Conservation (phyloP, 2,888 invertebrate species). For the Abrostola tripartita region DNA sequence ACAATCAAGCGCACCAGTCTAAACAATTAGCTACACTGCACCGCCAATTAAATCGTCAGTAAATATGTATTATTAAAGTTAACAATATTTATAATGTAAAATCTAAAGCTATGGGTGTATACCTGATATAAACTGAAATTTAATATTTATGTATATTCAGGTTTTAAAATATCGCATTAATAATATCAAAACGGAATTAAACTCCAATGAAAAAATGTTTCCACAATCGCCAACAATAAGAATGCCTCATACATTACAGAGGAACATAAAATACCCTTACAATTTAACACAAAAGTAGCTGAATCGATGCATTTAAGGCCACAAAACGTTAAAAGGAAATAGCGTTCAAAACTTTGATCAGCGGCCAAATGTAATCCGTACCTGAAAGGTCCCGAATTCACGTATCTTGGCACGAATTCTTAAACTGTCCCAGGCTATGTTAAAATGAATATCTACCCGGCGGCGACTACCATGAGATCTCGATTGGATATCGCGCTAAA, state of each 20-base stretch:
- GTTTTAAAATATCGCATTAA: background rate
- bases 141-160: too few species aligned
- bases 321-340: constrained; percentile 66
- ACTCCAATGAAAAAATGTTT: background rate
- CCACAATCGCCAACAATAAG: background rate
- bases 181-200: background rate
- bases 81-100: too few species aligned
- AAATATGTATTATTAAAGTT: too few species aligned
- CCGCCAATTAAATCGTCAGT: too few species aligned
- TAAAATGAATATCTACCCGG: constrained; percentile 59
- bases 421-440: constrained; percentile 69
- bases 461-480: constrained; percentile 24
- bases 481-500: constrained; percentile 11
- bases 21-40: too few species aligned
- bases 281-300: constrained; percentile 56
- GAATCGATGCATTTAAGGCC: constrained; percentile 59
- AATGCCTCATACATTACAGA: constrained; percentile 4
- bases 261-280: constrained; percentile 25
- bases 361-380: constrained; percentile 77
- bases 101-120: too few species aligned
- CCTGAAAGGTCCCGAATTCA: constrained; percentile 74
- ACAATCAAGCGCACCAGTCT: too few species aligned
- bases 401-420: constrained; percentile 80
- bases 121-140: too few species aligned
- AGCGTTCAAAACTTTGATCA: constrained; percentile 72